Evolutionary conservation across 53 echinoderm and acorn worm species (phyloP).

Genomic region (Temnopleurus reevesii): DNA sequence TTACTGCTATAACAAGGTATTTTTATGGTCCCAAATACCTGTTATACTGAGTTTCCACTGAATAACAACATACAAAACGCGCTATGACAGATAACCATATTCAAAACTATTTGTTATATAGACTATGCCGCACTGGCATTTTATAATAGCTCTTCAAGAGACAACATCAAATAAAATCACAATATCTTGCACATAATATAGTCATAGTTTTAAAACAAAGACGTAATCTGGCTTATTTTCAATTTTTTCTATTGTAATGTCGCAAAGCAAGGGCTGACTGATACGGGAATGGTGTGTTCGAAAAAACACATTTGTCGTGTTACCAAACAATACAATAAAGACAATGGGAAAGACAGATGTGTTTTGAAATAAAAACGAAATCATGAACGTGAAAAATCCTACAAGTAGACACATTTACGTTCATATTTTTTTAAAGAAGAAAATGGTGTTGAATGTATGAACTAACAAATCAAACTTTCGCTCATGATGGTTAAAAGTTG

Average conservation of each 20-base stretch:
- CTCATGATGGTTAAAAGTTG: no score
- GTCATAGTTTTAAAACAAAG: neutral
- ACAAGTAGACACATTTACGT: no score
- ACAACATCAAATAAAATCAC: constrained; percentile 44
- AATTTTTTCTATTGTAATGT: neutral
- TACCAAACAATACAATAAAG: neutral
- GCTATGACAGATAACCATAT: neutral
- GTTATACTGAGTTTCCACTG: no score
- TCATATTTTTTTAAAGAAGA: no score
- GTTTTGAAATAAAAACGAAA: neutral
- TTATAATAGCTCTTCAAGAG: constrained; percentile 49
- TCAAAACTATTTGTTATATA: neutral
- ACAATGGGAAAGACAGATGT: neutral
- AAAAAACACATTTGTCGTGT: neutral
- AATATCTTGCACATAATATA: constrained; percentile 43
- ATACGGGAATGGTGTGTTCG: neutral
- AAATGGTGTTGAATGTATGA: no score
- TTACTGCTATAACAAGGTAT: no score
- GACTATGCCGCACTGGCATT: constrained; percentile 35
- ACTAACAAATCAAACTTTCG: no score
- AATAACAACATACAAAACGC: neutral
- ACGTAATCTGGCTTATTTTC: constrained; percentile 15
- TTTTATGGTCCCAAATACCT: no score
- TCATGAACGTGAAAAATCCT: no score
- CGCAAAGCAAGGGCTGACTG: neutral